A percentile compares a stretch with the other conserved stretches of the same genome.
phyloP scores from a whole-genome alignment of 2,113 vertebrate genomes.

The Desmodus rotundus region DNA sequence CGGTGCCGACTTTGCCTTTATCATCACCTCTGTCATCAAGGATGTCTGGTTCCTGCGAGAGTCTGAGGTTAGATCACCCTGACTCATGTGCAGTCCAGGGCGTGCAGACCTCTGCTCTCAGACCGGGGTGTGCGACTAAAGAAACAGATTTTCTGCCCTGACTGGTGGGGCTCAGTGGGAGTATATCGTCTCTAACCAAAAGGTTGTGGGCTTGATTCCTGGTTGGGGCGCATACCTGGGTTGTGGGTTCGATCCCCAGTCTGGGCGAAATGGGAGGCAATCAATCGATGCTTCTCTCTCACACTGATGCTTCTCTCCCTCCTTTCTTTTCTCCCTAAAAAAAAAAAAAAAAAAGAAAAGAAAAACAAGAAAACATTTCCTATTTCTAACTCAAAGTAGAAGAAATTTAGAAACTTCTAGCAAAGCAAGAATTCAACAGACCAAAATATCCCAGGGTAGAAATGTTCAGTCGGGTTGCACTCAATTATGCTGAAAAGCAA shows the following conservation, averaged over 20 bases:
- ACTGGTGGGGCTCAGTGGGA: too few species aligned
- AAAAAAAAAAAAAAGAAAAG: too few species aligned
- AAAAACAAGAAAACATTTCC: too few species aligned
- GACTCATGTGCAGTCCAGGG: not conserved
- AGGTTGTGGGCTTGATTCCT: too few species aligned
- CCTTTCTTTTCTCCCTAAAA: too few species aligned
- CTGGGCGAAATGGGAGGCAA: too few species aligned
- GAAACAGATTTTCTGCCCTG: too few species aligned
- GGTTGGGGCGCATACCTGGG: too few species aligned
- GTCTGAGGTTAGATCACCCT: not conserved
- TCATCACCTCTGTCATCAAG: not conserved
- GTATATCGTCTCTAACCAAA: too few species aligned
- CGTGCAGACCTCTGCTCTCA: not conserved
- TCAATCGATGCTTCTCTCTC: too few species aligned
- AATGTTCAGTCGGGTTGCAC: not conserved
- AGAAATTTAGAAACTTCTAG: not conserved
- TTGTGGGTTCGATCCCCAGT: too few species aligned
- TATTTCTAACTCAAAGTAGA: slow-evolving; percentile 5
- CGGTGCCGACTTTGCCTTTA: not conserved
- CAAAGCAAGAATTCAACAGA: not conserved
- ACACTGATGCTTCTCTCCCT: too few species aligned
- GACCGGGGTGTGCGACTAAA: not conserved
- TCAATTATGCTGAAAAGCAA: not conserved
- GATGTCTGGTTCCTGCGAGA: not conserved
- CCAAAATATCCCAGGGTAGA: not conserved